phyloP scores from a whole-genome alignment of 1,140 invertebrate species.

The Zaprionus nigranus region DNA sequence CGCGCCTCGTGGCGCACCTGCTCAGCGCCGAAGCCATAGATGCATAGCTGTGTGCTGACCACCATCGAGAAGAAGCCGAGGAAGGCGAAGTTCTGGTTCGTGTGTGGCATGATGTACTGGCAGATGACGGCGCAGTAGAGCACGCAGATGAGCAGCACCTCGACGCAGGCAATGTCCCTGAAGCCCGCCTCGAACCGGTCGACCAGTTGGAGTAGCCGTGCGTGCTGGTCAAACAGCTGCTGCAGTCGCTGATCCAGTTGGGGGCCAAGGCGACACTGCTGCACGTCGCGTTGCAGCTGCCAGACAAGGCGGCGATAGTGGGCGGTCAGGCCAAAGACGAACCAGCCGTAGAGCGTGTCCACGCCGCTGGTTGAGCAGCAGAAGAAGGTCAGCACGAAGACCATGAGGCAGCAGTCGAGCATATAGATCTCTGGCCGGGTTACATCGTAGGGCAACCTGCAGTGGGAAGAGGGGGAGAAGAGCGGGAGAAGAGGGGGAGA shows the following conservation, averaged over 20 bases:
- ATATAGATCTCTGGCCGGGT: conserved; percentile 48
- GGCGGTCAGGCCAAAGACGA: conserved; percentile 52
- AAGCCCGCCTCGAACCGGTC: conserved; percentile 46
- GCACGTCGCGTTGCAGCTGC: conserved; percentile 15
- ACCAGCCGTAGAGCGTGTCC: conserved; percentile 63
- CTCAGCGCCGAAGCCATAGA: conserved; percentile 59
- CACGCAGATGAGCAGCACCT: conserved; percentile 57
- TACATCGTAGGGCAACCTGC: conserved; percentile 56
- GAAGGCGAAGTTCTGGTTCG: conserved; percentile 59
- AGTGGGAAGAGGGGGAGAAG: background rate
- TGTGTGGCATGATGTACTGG: conserved; percentile 63
- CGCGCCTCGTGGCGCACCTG: conserved; percentile 57
- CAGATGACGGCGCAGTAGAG: conserved; percentile 64
- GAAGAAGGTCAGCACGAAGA: conserved; percentile 59
- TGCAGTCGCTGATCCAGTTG: conserved; percentile 26
- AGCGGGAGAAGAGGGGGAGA: background rate
- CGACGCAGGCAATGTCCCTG: conserved; percentile 55
- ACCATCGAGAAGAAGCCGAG: conserved; percentile 67
- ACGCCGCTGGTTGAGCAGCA: conserved; percentile 65
- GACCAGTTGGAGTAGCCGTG: conserved; percentile 37
- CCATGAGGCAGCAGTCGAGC: conserved; percentile 56
- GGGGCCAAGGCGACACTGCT: background rate
- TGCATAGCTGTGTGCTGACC: conserved; percentile 62
- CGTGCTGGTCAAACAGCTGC: conserved; percentile 42
- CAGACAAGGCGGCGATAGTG: conserved; percentile 50